These are phyloP conservation scores for Artemia franciscana DNA, from an alignment of 1,140 invertebrate genomes.

Conservation along the genomic window DNA sequence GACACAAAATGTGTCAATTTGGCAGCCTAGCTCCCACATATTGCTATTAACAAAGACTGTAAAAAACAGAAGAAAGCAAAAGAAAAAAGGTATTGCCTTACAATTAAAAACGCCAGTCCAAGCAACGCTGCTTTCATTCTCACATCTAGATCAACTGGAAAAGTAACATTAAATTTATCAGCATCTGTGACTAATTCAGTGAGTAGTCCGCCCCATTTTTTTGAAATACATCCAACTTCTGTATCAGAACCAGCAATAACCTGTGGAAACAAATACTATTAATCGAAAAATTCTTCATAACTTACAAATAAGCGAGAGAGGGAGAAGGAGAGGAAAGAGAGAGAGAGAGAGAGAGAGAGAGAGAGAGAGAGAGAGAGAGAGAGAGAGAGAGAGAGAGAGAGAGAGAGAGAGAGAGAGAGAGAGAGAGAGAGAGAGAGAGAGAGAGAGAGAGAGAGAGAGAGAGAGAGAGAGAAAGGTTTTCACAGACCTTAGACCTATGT, in stretches of 20 bases:
- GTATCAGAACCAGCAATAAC: background rate
- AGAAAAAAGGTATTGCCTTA: conserved; percentile 15
- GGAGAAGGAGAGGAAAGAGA: background rate
- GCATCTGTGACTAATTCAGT: conserved; percentile 25
- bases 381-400: too few relatives aligned
- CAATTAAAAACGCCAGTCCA: conserved; percentile 25
- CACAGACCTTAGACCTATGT: too few relatives aligned
- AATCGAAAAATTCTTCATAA: background rate
- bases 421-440: too few relatives aligned
- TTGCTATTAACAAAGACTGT: too few relatives aligned
- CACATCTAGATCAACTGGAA: conserved; percentile 24
- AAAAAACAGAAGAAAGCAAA: too few relatives aligned
- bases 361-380: too few relatives aligned
- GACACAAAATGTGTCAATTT: too few relatives aligned
- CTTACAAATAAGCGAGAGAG: background rate
- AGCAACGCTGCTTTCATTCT: conserved; percentile 23
- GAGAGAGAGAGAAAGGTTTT: too few relatives aligned
- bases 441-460: too few relatives aligned
- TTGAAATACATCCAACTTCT: conserved; percentile 22
- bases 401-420: too few relatives aligned
- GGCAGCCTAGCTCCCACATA: too few relatives aligned
- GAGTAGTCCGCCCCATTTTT: conserved; percentile 23
- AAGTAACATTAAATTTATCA: conserved; percentile 24
- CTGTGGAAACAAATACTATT: background rate
- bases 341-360: background rate